These are phyloP conservation scores for Tetragnatha versicolor DNA, from an alignment of 1,140 invertebrate species.

Conservation along the genomic window DNA sequence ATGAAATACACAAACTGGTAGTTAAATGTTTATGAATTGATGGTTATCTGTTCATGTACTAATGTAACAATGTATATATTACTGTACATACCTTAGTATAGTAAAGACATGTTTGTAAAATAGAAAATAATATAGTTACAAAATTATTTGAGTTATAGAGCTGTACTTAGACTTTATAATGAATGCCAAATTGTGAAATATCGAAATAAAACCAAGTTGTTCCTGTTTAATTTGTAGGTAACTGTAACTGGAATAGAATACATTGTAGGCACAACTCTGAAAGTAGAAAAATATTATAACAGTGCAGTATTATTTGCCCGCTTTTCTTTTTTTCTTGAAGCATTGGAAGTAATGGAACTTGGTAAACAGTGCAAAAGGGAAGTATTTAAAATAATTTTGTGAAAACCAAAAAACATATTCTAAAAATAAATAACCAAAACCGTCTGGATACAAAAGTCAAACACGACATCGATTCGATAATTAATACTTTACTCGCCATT, in stretches of 20 bases:
- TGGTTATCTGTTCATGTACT: slow-evolving; percentile 49
- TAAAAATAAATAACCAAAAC: too few relatives aligned
- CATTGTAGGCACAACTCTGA: slow-evolving; percentile 38
- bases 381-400: too few relatives aligned
- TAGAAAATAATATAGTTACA: slow-evolving; percentile 33
- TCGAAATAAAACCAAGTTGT: slow-evolving; percentile 22
- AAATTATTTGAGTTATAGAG: slow-evolving; percentile 8
- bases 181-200: slow-evolving; percentile 18
- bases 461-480: too few relatives aligned
- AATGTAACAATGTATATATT: slow-evolving; percentile 53
- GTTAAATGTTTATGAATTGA: slow-evolving; percentile 49
- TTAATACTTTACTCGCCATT: too few relatives aligned
- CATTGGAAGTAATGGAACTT: too few relatives aligned
- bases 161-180: slow-evolving; percentile 48
- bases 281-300: slow-evolving; percentile 3
- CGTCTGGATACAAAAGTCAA: too few relatives aligned
- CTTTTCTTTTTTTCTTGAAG: too few relatives aligned
- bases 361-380: too few relatives aligned
- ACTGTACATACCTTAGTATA: slow-evolving; percentile 50
- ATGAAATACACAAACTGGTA: slow-evolving; percentile 31
- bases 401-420: too few relatives aligned
- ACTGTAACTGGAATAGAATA: slow-evolving; percentile 19
- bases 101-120: slow-evolving; percentile 46
- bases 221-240: slow-evolving; percentile 34
- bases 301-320: background rate